Base-by-base conservation (phyloP, 1,140 invertebrate species). In the Callitettix versicolor region DNA sequence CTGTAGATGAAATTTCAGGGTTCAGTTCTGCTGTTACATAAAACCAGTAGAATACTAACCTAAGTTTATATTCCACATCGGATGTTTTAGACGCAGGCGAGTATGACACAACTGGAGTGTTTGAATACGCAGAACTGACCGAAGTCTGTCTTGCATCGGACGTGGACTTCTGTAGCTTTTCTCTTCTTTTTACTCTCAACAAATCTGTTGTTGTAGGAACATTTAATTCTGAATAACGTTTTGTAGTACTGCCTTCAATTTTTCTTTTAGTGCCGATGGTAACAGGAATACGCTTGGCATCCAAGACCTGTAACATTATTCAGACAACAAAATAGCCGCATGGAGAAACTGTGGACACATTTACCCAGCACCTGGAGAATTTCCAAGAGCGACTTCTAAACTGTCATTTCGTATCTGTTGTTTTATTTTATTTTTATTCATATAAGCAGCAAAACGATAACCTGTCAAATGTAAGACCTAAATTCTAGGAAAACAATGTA, bases 121-220 rank as follows among this genome's bases (percentile, higher is more conserved):
- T 21, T 3, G 34, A n/a, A n/a, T n/a, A n/a, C n/a, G n/a, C n/a
- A n/a, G n/a, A n/a, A n/a, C n/a, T n/a, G n/a, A n/a, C n/a, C 7
- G 56, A 41, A 11, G 52, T 38, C 18, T 54, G 21, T 21, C 81
- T 72, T n/a, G 78, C 79, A 17, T 74, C 69, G 41, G 75, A 73
- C 1, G 80, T 83, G 2, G 74, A 76, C 58, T 79, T 73, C 67
- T 82, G 80, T 22, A 84, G 66, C 4, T 75, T 69, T 56, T 78
- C 72, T 54, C 72, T 76, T 51, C 77, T 69, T 61, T 80, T 81
- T 50, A 78, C 65, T 60, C 71, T 69, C 46, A 84, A 63, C 58
- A 84, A 72, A 60, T 79, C 77, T 1, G 76, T 70, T 14, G 79
- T 72, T 5, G 73, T 74, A 9, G 79, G 79, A 22, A 80, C 71